phyloP scores from a whole-genome alignment of 2,113 vertebrate species.

The Calypte anna region DNA sequence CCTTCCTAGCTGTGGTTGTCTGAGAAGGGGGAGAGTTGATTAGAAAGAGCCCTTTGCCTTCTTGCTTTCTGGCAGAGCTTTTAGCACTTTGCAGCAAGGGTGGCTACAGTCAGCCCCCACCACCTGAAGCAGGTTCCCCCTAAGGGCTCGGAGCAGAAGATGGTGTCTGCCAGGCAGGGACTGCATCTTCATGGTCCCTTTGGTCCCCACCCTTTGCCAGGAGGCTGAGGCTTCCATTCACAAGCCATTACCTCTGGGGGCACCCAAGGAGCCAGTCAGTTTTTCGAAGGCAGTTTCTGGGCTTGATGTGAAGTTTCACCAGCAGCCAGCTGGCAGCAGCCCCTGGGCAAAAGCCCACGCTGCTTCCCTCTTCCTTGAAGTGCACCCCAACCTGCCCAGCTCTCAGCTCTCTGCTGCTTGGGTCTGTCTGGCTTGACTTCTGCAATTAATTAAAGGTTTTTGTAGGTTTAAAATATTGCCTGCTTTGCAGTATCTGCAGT shows the following conservation, averaged over 20 bases:
- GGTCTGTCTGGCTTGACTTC: conserved; percentile 15
- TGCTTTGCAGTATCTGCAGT: conserved; percentile 47
- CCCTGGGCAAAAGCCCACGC: conserved; percentile 17
- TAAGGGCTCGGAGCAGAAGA: not conserved
- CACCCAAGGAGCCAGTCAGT: not conserved
- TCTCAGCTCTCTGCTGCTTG: not conserved
- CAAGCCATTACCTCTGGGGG: not conserved
- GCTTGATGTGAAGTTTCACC: conserved; percentile 27
- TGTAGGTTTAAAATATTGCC: conserved; percentile 53
- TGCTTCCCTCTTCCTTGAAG: conserved; percentile 52
- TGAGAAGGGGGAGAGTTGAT: not conserved
- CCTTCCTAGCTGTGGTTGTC: not conserved
- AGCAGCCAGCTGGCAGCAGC: conserved; percentile 37
- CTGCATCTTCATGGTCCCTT: not conserved
- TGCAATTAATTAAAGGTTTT: conserved; percentile 58
- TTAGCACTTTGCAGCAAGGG: not conserved
- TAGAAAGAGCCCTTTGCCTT: not conserved
- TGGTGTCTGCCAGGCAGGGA: rapidly evolving
- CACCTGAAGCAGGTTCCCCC: not conserved
- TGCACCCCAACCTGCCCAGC: not conserved
- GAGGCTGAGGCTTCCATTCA: not conserved
- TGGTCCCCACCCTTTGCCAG: not conserved
- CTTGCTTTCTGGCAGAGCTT: not conserved
- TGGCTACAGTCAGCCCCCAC: not conserved
- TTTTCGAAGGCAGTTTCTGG: conserved; percentile 9